Evolutionary conservation across 1,140 invertebrate species (phyloP).

Genomic region (Diabrotica undecimpunctata): DNA sequence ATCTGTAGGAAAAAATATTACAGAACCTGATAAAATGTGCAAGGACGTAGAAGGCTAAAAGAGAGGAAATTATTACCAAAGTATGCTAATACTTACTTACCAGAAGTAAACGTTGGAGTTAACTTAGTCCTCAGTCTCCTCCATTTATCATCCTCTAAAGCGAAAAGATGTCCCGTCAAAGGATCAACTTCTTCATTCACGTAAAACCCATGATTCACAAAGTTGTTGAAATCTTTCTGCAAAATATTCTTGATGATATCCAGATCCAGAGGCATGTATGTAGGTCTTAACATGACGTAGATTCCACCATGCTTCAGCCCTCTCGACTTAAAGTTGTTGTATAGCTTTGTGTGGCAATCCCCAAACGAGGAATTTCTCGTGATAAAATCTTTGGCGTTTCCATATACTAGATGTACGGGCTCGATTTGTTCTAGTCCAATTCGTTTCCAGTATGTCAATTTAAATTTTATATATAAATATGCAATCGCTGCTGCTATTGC

Average conservation of each 20-base stretch:
- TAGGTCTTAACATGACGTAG: constrained; percentile 21
- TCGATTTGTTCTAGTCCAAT: constrained; percentile 44
- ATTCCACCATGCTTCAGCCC: constrained; percentile 24
- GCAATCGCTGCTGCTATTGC: background rate
- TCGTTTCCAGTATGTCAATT: constrained; percentile 44
- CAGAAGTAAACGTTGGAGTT: constrained; percentile 51
- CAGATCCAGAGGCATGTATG: constrained; percentile 44
- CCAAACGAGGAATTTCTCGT: constrained; percentile 25
- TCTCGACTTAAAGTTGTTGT: constrained; percentile 2
- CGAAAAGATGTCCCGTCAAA: constrained; percentile 50
- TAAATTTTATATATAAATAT: constrained; percentile 1
- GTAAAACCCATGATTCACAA: constrained; percentile 47
- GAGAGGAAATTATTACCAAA: no score
- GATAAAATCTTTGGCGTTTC: constrained; percentile 33
- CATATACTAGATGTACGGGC: constrained; percentile 39
- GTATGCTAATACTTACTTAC: constrained; percentile 24
- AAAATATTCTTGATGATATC: constrained; percentile 49
- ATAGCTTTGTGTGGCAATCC: constrained; percentile 14
- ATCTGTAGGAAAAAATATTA: no score
- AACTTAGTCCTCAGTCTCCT: constrained; percentile 48
- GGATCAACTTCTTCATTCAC: constrained; percentile 47
- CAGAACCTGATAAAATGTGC: no score
- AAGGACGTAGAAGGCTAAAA: no score
- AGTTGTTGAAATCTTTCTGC: constrained; percentile 50
- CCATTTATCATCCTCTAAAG: constrained; percentile 49